These are phyloP conservation scores for Gallinago nigripennis DNA, from an alignment of 2,797 vertebrate species.

Conservation along the genomic window DNA sequence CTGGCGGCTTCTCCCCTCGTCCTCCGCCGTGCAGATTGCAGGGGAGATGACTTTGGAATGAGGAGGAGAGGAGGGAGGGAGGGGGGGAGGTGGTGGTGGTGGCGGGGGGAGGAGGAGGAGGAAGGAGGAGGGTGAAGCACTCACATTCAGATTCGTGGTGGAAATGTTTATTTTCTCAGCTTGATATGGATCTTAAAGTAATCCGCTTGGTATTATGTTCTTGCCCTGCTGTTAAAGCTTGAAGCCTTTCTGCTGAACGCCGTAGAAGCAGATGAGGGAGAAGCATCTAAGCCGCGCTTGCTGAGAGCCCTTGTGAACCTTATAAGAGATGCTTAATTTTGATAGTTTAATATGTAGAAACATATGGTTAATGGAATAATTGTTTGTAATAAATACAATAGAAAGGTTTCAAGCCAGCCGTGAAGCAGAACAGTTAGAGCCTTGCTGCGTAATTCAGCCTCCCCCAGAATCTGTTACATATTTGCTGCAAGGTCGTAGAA, in stretches of 20 bases:
- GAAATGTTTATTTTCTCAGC: conserved; percentile 51
- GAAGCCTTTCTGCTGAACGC: conserved; percentile 29
- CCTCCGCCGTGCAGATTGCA: neutral
- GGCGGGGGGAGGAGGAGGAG: neutral
- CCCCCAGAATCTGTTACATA: neutral
- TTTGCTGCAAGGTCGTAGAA: conserved; percentile 9
- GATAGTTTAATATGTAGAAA: neutral
- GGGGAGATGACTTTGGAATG: neutral
- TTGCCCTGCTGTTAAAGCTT: conserved; percentile 48
- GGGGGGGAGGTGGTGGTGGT: neutral
- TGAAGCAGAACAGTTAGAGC: neutral
- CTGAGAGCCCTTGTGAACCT: neutral
- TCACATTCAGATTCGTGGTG: neutral
- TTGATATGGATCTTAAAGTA: conserved; percentile 40
- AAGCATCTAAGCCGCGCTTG: conserved; percentile 1
- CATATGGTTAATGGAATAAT: neutral
- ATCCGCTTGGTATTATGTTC: conserved; percentile 63
- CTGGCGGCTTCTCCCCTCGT: neutral
- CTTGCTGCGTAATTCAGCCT: neutral
- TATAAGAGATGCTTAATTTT: neutral
- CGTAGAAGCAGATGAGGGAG: conserved; percentile 16
- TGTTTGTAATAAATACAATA: neutral
- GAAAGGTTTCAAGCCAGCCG: neutral
- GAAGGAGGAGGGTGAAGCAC: neutral
- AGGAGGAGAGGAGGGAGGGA: neutral